Evolutionary conservation across 2,888 invertebrate genomes (phyloP).

Genomic region (Biston stratarius): DNA sequence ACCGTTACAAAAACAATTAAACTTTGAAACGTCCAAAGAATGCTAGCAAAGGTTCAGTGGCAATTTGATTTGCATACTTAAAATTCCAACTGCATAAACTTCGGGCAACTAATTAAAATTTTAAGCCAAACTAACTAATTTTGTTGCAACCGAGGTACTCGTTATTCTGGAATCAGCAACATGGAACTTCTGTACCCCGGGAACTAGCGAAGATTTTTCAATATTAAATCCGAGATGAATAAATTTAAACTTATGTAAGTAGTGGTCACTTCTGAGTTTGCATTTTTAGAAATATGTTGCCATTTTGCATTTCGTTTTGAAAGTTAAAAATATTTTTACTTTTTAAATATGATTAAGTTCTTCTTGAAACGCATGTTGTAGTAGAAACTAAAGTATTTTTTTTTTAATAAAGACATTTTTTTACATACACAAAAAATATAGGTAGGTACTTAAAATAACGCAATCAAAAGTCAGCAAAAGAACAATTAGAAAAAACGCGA

Average conservation of each 20-base stretch:
- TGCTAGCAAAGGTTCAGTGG: conserved; percentile 40
- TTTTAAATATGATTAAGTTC: neutral
- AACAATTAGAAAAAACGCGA: too few relatives aligned
- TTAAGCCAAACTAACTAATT: conserved; percentile 47
- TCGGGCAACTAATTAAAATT: conserved; percentile 50
- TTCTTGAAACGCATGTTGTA: neutral
- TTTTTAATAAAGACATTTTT: too few relatives aligned
- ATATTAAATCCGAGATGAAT: conserved; percentile 31
- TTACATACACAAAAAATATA: too few relatives aligned
- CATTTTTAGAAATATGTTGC: conserved; percentile 6
- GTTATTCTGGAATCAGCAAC: conserved; percentile 45
- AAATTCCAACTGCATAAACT: conserved; percentile 44
- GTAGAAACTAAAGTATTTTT: neutral
- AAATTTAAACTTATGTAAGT: conserved; percentile 15
- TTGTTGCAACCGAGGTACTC: conserved; percentile 31
- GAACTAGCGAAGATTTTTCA: conserved; percentile 29
- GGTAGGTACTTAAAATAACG: too few relatives aligned
- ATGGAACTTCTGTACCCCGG: conserved; percentile 31
- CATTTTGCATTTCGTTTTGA: conserved; percentile 1
- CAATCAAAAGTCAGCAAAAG: too few relatives aligned
- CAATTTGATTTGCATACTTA: conserved; percentile 49
- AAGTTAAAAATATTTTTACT: neutral
- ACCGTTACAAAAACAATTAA: conserved; percentile 30
- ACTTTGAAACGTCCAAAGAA: conserved; percentile 26
- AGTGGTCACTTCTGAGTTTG: conserved; percentile 18